Conservation (phyloP, 1,140 invertebrate species). For the Orchesella cincta region DNA sequence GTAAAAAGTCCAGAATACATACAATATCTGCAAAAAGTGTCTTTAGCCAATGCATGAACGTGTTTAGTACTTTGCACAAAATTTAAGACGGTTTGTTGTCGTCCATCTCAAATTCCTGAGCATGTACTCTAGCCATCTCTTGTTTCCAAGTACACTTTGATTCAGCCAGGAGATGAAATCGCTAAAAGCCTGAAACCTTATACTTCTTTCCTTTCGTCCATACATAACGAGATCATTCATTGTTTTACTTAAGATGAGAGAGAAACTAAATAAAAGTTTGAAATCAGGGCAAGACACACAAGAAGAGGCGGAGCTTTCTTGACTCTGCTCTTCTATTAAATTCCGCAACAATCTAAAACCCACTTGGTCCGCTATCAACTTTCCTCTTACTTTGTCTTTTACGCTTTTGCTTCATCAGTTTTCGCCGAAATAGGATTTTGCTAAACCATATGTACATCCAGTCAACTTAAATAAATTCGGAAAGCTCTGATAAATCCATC, state of each 20-base stretch:
- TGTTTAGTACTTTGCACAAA: no score
- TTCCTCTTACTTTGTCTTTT: conserved; percentile 1
- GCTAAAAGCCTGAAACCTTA: neutral
- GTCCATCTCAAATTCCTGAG: no score
- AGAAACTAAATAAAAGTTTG: conserved; percentile 7
- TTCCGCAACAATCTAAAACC: conserved; percentile 3
- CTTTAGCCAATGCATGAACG: no score
- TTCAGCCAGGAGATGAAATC: conserved; percentile 4
- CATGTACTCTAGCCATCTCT: no score
- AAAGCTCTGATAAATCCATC: conserved; percentile 14
- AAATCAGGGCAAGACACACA: conserved; percentile 1
- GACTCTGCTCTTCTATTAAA: neutral
- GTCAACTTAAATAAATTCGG: no score
- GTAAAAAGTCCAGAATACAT: no score
- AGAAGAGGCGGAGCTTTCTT: neutral
- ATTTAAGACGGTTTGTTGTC: no score
- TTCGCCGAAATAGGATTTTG: neutral
- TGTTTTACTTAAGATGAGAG: conserved; percentile 16
- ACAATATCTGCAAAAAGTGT: no score
- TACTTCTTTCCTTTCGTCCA: neutral
- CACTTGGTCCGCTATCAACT: neutral
- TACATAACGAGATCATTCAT: neutral
- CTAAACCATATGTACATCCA: neutral
- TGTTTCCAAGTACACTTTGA: neutral
- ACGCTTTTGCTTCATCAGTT: conserved; percentile 8